Evolutionary conservation across 1,140 invertebrate genomes (phyloP).

Genomic region (Drosophila mayri): DNA sequence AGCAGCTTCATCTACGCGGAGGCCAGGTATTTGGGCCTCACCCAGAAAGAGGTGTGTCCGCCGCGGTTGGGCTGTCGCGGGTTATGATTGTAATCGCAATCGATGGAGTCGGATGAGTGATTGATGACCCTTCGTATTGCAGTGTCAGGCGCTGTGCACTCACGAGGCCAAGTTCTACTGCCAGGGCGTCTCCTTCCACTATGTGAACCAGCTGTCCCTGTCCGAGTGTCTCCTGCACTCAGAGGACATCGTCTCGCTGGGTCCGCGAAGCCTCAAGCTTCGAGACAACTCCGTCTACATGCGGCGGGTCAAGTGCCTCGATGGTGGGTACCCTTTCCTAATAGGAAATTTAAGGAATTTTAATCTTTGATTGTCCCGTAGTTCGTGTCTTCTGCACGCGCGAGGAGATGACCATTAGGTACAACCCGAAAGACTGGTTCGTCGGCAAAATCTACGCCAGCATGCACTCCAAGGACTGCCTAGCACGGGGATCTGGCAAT

Average conservation of each 20-base stretch:
- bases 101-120: constrained; percentile 53
- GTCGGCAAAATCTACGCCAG: constrained; percentile 87
- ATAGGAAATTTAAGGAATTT: background rate
- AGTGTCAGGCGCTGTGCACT: constrained; percentile 79
- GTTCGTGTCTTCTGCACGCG: constrained; percentile 87
- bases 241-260: constrained; percentile 86
- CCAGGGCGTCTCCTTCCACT: constrained; percentile 79
- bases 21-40: constrained; percentile 78
- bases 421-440: constrained; percentile 87
- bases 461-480: constrained; percentile 87
- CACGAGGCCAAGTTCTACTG: constrained; percentile 80
- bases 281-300: constrained; percentile 83
- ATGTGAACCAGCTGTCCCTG: constrained; percentile 52
- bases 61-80: constrained; percentile 48
- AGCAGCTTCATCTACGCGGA: constrained; percentile 83
- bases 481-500: constrained; percentile 81
- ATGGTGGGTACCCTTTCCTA: constrained; percentile 79
- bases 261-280: constrained; percentile 84
- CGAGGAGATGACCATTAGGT: constrained; percentile 86
- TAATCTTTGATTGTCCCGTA: constrained; percentile 46
- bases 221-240: constrained; percentile 85
- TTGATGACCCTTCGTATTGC: constrained; percentile 64
- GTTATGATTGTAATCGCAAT: constrained; percentile 73
- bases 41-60: constrained; percentile 82
- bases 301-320: constrained; percentile 85